Evolutionary conservation across 2,888 invertebrate genomes (phyloP).

Genomic region (Acronicta alni): DNA sequence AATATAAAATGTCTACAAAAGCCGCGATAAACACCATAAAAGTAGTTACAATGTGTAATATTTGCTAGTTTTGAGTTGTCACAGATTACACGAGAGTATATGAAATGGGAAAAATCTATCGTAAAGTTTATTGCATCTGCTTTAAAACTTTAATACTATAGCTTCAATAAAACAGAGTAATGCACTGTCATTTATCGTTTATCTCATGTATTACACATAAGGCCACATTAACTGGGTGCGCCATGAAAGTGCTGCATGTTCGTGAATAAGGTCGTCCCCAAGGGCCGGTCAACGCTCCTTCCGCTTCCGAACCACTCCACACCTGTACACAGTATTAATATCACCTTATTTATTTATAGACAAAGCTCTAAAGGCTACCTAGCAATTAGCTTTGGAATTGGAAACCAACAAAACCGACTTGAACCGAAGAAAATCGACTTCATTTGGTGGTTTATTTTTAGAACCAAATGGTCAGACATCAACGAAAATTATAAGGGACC

Average conservation of each 20-base stretch:
- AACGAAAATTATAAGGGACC: too few species aligned
- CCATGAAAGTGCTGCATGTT: slow-evolving; percentile 45
- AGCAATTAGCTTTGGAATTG: neutral
- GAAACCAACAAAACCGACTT: neutral
- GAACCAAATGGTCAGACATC: too few species aligned
- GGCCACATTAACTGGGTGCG: slow-evolving; percentile 36
- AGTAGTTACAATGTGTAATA: neutral
- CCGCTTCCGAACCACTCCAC: slow-evolving; percentile 56
- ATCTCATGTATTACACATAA: slow-evolving; percentile 25
- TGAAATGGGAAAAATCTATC: slow-evolving; percentile 6
- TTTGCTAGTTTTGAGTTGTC: neutral
- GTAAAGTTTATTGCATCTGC: slow-evolving; percentile 22
- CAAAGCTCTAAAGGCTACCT: slow-evolving; percentile 8
- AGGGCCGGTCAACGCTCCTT: slow-evolving; percentile 68
- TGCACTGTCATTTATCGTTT: slow-evolving; percentile 22
- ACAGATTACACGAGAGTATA: neutral
- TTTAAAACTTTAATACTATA: slow-evolving; percentile 7
- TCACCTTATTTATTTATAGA: slow-evolving; percentile 33
- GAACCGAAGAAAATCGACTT: too few species aligned
- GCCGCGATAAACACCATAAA: neutral
- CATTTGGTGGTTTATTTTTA: too few species aligned
- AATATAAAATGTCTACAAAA: neutral
- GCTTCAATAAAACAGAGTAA: slow-evolving; percentile 4
- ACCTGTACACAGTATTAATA: slow-evolving; percentile 37
- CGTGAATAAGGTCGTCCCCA: slow-evolving; percentile 54